A percentile compares a stretch with the other conserved stretches of the same genome.
phyloP scores from a whole-genome alignment of 2,797 vertebrate genomes.

The Merluccius polli region DNA sequence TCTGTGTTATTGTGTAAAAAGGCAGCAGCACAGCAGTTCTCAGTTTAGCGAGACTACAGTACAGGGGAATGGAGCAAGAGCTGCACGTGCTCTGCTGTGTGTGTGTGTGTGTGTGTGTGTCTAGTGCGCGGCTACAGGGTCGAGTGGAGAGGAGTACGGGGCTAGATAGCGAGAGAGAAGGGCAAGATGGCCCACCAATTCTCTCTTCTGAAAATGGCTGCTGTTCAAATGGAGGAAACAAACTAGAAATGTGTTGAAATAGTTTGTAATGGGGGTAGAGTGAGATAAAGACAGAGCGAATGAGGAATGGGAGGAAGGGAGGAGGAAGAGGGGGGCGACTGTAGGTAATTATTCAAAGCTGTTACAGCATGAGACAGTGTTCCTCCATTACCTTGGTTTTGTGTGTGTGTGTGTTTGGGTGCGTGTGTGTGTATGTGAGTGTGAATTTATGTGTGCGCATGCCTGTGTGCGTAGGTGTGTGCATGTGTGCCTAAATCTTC shows the following conservation, averaged over 20 bases:
- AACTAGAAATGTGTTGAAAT: background rate
- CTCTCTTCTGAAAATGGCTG: background rate
- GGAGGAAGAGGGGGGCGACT: background rate
- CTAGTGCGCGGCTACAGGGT: background rate
- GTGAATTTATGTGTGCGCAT: slow-evolving; percentile 20
- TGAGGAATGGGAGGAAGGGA: background rate
- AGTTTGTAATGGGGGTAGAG: background rate
- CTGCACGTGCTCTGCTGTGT: background rate
- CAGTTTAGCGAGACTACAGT: background rate
- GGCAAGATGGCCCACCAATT: background rate
- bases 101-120: background rate
- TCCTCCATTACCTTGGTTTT: too few species aligned
- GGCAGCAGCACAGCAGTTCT: background rate
- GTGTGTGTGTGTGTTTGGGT: too few species aligned
- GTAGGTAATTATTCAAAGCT: slow-evolving; percentile 7
- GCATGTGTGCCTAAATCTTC: too few species aligned
- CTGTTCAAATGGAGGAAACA: background rate
- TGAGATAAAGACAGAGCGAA: background rate
- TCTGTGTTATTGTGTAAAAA: background rate
- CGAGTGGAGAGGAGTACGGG: background rate
- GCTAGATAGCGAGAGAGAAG: background rate
- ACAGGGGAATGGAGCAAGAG: background rate
- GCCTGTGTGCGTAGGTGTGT: slow-evolving; percentile 14
- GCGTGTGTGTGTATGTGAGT: slow-evolving; percentile 24
- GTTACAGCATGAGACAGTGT: background rate